Evolutionary conservation across 2,113 vertebrate genomes (phyloP).

Genomic region (Hypocryptadius cinnamomeus): DNA sequence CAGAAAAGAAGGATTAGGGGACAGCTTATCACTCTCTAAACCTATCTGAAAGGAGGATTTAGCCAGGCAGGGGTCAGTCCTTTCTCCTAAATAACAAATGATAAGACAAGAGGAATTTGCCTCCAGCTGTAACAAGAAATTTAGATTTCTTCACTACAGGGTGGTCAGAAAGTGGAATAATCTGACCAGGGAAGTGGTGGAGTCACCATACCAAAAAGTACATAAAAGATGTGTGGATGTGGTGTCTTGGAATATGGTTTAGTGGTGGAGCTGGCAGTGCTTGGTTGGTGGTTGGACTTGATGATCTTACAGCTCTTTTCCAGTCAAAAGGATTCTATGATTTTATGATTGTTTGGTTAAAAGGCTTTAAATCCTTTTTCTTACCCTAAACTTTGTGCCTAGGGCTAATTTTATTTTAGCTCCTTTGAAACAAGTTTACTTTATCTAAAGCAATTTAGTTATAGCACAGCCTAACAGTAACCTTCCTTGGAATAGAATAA

Average conservation of each 20-base stretch:
- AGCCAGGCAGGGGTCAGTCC: rapidly evolving
- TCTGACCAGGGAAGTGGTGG: background rate
- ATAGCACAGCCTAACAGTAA: background rate
- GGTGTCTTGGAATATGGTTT: background rate
- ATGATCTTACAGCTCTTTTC: background rate
- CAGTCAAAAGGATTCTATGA: background rate
- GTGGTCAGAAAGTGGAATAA: background rate
- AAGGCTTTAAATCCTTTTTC: background rate
- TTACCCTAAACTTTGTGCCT: background rate
- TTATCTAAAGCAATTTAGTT: background rate
- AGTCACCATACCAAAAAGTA: background rate
- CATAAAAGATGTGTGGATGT: background rate
- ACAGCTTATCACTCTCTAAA: background rate
- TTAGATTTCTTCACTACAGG: background rate
- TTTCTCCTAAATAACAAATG: background rate
- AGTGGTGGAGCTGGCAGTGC: background rate
- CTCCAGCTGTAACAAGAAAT: background rate
- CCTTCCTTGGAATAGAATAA: background rate
- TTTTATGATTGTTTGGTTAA: background rate
- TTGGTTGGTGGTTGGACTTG: background rate
- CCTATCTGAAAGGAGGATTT: background rate
- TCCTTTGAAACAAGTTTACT: background rate
- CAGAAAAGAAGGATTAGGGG: background rate
- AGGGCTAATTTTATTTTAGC: background rate
- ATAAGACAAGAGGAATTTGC: background rate